Base-by-base conservation (phyloP, 2,888 invertebrate species). In the Coelopa pilipes region DNA sequence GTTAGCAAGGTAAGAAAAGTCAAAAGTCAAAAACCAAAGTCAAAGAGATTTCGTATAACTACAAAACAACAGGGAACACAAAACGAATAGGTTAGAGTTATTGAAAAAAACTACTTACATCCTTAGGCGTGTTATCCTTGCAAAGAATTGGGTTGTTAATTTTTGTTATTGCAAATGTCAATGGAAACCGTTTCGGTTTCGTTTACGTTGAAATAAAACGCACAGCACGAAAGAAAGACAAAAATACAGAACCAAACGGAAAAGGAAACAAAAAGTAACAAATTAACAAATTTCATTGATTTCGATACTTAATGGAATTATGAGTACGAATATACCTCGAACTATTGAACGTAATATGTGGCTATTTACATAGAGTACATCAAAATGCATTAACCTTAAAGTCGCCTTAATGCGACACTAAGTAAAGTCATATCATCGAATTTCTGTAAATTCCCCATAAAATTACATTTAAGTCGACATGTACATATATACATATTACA, bases 51-150 rank as follows among this genome's bases (percentile, higher is more conserved):
- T 21, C 12, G 49, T 49, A 66, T 19, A 66, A 65, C 7, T 12
- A 66, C 49, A 19, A 47, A 49, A 49, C 7, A 66, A 34, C 34
- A 34, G 13, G 19, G 46, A 76, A 21, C 4, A 21, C 4, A 34
- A 34, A 74, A 46, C 15, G 12, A 66, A 50, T 11, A 17, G 11
- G 34, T 34, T 24, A n/a, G 11, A 17, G 55, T 50, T 69, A 59
- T 9, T 69, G 13, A 50, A 70, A 67, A 65, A 80, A 74, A 79
- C 84, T 86, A 86, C 86, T 86, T 86, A 86, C 86, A 82, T 86
- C 86, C 85, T 86, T 86, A 74, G 80, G 77, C 82, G 81, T 80
- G 81, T 82, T 82, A 81, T 86, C 86, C 86, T 86, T 82, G 73
- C 77, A 74, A 74, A 72, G 17, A 65, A 63, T 21, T 71, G 45